These are phyloP conservation scores for Conomelus anceps DNA, from an alignment of 2,888 invertebrate genomes.

Conservation along the genomic window DNA sequence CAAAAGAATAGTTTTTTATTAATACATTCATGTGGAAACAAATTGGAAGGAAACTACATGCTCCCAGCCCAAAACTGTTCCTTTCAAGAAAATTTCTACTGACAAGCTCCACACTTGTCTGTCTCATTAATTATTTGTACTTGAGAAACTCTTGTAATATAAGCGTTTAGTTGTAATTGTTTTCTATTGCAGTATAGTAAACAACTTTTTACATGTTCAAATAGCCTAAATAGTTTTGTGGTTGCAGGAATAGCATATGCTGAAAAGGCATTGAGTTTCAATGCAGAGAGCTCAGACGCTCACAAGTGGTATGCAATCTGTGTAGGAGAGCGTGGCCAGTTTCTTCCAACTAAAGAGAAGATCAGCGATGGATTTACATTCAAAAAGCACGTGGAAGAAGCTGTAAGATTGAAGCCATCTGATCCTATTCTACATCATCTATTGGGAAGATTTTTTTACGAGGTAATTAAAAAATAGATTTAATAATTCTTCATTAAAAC, in stretches of 20 bases:
- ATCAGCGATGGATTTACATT: slow-evolving; percentile 58
- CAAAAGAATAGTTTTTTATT: too few relatives aligned
- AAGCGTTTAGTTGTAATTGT: too few relatives aligned
- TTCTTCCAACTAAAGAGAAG: slow-evolving; percentile 54
- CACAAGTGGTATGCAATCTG: slow-evolving; percentile 71
- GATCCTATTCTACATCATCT: slow-evolving; percentile 60
- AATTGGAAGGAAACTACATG: too few relatives aligned
- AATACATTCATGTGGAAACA: too few relatives aligned
- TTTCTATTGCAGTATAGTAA: too few relatives aligned
- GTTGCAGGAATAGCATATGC: slow-evolving; percentile 51
- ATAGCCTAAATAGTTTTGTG: neutral
- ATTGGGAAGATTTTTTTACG: slow-evolving; percentile 61
- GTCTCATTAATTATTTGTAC: too few relatives aligned
- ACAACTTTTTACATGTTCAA: too few relatives aligned
- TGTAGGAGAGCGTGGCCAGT: slow-evolving; percentile 55
- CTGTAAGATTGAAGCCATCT: slow-evolving; percentile 52
- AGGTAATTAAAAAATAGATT: slow-evolving; percentile 44
- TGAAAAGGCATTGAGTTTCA: slow-evolving; percentile 47
- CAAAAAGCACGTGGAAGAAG: slow-evolving; percentile 60
- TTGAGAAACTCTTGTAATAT: too few relatives aligned
- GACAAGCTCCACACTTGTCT: too few relatives aligned
- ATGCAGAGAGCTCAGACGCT: slow-evolving; percentile 49
- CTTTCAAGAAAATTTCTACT: too few relatives aligned
- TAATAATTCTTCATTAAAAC: neutral
- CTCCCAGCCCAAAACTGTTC: too few relatives aligned